Base-by-base conservation (phyloP, 2,888 invertebrate genomes). In the Vanessa cardui region DNA sequence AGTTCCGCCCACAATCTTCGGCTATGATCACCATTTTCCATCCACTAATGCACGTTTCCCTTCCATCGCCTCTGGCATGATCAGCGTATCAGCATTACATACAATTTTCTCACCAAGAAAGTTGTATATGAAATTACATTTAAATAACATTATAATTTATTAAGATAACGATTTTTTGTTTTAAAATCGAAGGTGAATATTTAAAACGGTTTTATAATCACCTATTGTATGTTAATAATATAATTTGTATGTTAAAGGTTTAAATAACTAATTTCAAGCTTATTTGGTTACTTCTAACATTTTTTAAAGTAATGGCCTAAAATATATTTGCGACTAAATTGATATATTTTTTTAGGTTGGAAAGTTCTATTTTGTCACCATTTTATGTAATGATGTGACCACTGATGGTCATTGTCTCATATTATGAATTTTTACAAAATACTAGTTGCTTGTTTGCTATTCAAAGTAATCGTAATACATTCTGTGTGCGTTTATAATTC, bases 201-300 rank as follows among this genome's bases (percentile, higher is more conserved):
- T 21, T 50, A 16, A 62, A 46, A 21, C 54, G 45, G 31, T 1
- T 56, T 6, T 8, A 31, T 63, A 56, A 63, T 63, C 46, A 45
- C 33, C 26, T 33, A 63, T 63, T 63, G 63, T 63, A 63, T 63
- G 63, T 16, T 63, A 63, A 63, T 56, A 12, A 20, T 21, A 21
- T 12, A 50, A 21, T 50, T 21, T 4, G 9, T 56, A 33, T 16
- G 31, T 20, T 56, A 33, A 54, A 54, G 18, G 45, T 12, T 39
- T 39, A 12, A 39, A 39, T 39, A 56, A 56, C 20, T 33, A 16
- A 54, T 12, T 50, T 21, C 12, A 12, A 20, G 20, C 20, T 18
- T 8, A 9, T 20, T 49, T 49, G 20, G 18, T 9, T 18, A 49
- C 20, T 6, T 9, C 6, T 20, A n/a, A 49, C 6, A 6, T 2